Base-by-base conservation (phyloP, 1,140 invertebrate genomes). In the Rhyzopertha dominica region DNA sequence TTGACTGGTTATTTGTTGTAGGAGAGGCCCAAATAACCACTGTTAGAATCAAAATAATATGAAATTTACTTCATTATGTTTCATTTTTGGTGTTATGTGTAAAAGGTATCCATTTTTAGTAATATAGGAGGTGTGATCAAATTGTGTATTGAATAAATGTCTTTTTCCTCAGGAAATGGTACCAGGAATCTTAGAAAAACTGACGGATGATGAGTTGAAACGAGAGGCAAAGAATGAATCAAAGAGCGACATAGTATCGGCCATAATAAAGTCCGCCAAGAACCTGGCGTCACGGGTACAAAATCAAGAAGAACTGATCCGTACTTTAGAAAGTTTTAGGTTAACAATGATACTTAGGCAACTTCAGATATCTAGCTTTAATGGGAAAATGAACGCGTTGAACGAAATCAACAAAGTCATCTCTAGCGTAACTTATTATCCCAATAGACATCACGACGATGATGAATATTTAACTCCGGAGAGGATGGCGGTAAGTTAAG, bases 331-430 rank as follows among this genome's bases (percentile, higher is more conserved):
- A 76, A 90, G 95, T 69, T 94, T 97, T 74, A 80, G 93, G 58
- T 74, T 98, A 47, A 94, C 95, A 76, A 96, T 97, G 88, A 95
- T 97, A 56, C 73, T 98, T 48, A 75, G 92, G 63, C 80, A 95
- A 56, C 72, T 98, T 38, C 90, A 96, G 78, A 95, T 97, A 64
- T 97, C 94, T 10, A 97, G 93, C 25, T 98, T 97, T 63, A 98
- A 98, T 74, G 94, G 95, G 7, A 98, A 98, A 76, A 98, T 98
- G 95, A 97, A 95, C 68, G 94, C 95, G 19, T 73, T 98, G 23
- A 98, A 98, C 73, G 95, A 98, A 79, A 91, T 98, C 24, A 98
- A 98, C 72, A 96, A 97, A 78, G 88, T 97, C 18, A 93, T 97
- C 31, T 84, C 86, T 18, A 88, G 84, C 63, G 89, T 95, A 25